Conservation (phyloP, 2,888 invertebrate genomes). For the Noctua fimbriata region DNA sequence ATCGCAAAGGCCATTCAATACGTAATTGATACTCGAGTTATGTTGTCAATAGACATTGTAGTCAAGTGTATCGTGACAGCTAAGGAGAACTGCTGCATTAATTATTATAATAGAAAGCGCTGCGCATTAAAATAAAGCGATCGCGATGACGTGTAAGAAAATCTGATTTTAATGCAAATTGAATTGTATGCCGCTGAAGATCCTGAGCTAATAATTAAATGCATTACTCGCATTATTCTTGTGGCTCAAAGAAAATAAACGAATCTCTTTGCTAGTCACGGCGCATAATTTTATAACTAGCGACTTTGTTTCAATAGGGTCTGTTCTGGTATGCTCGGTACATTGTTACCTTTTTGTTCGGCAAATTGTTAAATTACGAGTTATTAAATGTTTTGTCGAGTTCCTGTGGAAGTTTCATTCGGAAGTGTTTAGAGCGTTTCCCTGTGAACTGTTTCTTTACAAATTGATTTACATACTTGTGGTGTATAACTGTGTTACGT, state of each 20-base stretch:
- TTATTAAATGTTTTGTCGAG: conserved; percentile 62
- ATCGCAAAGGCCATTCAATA: conserved; percentile 74
- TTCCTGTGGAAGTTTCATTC: conserved; percentile 64
- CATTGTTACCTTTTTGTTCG: conserved; percentile 36
- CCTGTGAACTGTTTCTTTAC: conserved; percentile 79
- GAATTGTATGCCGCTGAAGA: conserved; percentile 55
- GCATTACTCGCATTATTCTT: conserved; percentile 52
- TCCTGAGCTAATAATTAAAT: conserved; percentile 58
- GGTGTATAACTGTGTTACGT: conserved; percentile 65
- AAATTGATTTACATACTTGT: conserved; percentile 75
- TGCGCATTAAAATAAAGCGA: conserved; percentile 51
- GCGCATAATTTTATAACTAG: conserved; percentile 53
- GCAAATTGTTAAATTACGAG: conserved; percentile 45
- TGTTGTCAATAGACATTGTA: conserved; percentile 73
- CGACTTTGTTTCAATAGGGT: conserved; percentile 50
- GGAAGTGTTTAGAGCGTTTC: conserved; percentile 74
- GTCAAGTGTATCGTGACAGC: conserved; percentile 68
- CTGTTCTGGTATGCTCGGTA: conserved; percentile 24
- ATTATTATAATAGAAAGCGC: conserved; percentile 64
- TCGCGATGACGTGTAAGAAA: conserved; percentile 53
- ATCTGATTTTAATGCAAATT: conserved; percentile 63
- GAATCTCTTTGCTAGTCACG: conserved; percentile 44
- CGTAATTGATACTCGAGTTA: conserved; percentile 73
- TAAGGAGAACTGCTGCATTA: conserved; percentile 63
- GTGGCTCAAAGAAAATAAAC: conserved; percentile 53